A percentile compares a stretch with the other conserved stretches of the same genome.
Conservation (phyloP, 2,888 invertebrate species). For the Caenorhabditis parvicauda region DNA sequence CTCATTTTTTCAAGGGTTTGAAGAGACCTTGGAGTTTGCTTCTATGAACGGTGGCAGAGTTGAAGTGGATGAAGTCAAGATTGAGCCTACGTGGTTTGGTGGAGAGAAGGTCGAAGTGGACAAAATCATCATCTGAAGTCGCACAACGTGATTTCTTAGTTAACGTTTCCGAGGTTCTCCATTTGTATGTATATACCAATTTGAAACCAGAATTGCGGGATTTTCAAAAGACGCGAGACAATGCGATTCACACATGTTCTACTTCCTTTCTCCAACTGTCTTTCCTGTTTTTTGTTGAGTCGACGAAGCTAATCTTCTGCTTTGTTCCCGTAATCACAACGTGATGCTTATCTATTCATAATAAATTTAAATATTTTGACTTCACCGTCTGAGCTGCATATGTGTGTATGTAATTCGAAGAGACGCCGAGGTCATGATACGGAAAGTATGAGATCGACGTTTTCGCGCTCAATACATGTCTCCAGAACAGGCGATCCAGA, state of each 20-base stretch:
- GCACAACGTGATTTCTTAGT: neutral
- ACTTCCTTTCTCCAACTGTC: conserved; percentile 4
- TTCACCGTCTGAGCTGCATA: no score
- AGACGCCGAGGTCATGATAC: no score
- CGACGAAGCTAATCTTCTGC: neutral
- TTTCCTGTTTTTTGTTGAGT: neutral
- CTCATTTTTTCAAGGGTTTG: conserved; percentile 10
- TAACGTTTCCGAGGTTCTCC: conserved; percentile 10
- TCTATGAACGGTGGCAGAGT: conserved; percentile 48
- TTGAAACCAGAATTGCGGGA: conserved; percentile 17
- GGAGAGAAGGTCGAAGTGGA: no score
- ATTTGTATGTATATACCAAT: conserved; percentile 3
- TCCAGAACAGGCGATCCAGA: no score
- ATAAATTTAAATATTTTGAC: no score
- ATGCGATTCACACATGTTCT: conserved; percentile 12
- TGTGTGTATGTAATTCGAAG: no score
- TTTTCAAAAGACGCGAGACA: conserved; percentile 7
- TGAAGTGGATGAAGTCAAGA: conserved; percentile 42
- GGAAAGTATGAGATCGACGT: no score
- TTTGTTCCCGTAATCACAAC: conserved; percentile 28
- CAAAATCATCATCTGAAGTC: neutral
- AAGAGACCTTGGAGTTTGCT: conserved; percentile 40
- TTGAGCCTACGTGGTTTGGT: conserved; percentile 13
- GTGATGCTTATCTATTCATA: conserved; percentile 22
- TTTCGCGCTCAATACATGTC: no score